phyloP scores from a whole-genome alignment of 2,797 vertebrate genomes.

The Leptatherina wallacei region DNA sequence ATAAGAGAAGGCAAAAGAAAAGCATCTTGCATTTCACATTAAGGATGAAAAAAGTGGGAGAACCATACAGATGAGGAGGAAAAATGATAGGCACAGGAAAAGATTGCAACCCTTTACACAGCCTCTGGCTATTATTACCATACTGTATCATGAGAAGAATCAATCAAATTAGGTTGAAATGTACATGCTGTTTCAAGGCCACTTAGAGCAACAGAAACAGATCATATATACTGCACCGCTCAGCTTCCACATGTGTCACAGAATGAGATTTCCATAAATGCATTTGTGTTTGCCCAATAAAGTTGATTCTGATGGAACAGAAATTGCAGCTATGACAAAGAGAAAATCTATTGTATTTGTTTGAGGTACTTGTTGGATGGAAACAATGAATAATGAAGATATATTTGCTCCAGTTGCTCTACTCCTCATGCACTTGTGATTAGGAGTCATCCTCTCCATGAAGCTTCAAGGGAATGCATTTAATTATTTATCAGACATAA shows the following conservation, averaged over 20 bases:
- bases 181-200: conserved; percentile 61
- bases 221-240: conserved; percentile 35
- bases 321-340: neutral
- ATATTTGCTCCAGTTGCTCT: neutral
- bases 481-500: conserved; percentile 4
- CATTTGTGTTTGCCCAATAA: neutral
- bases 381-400: neutral
- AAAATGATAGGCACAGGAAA: conserved; percentile 54
- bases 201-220: conserved; percentile 53
- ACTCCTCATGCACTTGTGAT: neutral
- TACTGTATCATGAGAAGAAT: conserved; percentile 63
- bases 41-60: conserved; percentile 32
- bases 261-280: neutral
- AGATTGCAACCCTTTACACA: conserved; percentile 40
- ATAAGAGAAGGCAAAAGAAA: conserved; percentile 44
- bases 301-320: neutral
- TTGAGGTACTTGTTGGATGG: neutral
- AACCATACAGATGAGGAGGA: conserved; percentile 33
- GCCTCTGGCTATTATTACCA: conserved; percentile 67
- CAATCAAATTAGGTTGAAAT: conserved; percentile 67
- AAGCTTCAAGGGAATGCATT: conserved; percentile 2
- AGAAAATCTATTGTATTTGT: neutral
- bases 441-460: neutral
- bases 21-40: conserved; percentile 40
- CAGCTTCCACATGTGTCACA: conserved; percentile 20